phyloP scores from a whole-genome alignment of 2,888 invertebrate genomes.

The Rhodophaea formosa region DNA sequence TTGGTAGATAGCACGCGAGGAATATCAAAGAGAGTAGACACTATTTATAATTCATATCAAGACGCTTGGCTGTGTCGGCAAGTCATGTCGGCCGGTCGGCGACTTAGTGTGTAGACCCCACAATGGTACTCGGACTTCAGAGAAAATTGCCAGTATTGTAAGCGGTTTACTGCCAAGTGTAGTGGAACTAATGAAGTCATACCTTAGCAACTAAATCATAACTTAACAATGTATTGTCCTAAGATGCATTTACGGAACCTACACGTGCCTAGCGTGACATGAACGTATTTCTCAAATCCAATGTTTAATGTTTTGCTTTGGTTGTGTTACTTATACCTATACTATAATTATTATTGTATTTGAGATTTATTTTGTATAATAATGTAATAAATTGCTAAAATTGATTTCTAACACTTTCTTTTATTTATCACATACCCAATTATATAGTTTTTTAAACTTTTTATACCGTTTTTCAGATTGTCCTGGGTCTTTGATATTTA shows the following conservation, averaged over 20 bases:
- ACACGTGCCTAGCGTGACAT: constrained; percentile 54
- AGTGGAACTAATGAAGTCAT: constrained; percentile 61
- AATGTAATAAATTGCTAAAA: constrained; percentile 79
- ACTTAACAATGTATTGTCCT: constrained; percentile 49
- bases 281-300: constrained; percentile 70
- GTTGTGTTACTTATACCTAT: constrained; percentile 79
- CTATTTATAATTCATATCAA: too few species aligned
- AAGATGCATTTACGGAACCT: constrained; percentile 67
- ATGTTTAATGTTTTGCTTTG: constrained; percentile 78
- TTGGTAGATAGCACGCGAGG: too few species aligned
- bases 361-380: constrained; percentile 80
- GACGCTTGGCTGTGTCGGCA: too few species aligned
- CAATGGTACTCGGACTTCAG: constrained; percentile 27
- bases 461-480: too few species aligned
- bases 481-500: too few species aligned
- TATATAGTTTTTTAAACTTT: too few species aligned
- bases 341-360: constrained; percentile 75
- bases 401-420: constrained; percentile 31
- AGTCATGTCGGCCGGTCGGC: too few species aligned
- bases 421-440: too few species aligned
- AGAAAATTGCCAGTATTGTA: constrained; percentile 55
- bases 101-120: too few species aligned
- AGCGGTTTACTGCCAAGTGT: constrained; percentile 62
- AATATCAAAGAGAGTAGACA: too few species aligned
- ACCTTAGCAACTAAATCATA: constrained; percentile 51